A percentile compares a stretch with the other conserved stretches of the same genome.
Evolutionary conservation across 2,113 vertebrate genomes (phyloP).

Genomic region (Cariama cristata): DNA sequence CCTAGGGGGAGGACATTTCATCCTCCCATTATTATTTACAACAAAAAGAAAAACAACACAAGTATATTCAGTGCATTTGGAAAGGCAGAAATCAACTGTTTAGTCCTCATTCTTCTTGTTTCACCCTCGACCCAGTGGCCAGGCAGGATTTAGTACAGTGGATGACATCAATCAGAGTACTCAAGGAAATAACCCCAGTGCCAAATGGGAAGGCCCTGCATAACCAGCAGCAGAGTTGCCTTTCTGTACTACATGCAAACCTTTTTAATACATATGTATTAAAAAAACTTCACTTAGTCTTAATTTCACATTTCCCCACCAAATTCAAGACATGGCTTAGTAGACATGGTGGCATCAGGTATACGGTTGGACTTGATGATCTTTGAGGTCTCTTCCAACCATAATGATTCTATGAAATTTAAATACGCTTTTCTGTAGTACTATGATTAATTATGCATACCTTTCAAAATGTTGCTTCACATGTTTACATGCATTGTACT

Average conservation of each 20-base stretch:
- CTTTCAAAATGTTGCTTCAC: constrained; percentile 88
- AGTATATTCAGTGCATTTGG: neutral
- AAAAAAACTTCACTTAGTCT: neutral
- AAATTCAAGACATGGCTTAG: too few relatives aligned
- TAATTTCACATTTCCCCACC: neutral
- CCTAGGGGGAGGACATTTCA: neutral
- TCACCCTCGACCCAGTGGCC: neutral
- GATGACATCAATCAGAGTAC: neutral
- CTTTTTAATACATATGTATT: neutral
- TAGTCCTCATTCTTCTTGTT: neutral
- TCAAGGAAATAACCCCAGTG: neutral
- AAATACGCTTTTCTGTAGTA: neutral
- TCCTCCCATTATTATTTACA: neutral
- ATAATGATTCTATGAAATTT: too few relatives aligned
- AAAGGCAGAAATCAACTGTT: neutral
- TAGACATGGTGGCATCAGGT: too few relatives aligned
- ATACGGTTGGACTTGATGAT: too few relatives aligned
- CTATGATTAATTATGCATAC: constrained; percentile 58
- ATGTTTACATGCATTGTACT: constrained; percentile 86
- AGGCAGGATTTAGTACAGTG: neutral
- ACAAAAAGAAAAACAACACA: neutral
- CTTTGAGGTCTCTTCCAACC: too few relatives aligned
- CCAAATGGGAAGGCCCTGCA: neutral
- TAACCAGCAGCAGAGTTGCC: neutral
- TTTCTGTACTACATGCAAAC: neutral